Percentiles rank a stretch among this genome's conserved stretches.
These are phyloP conservation scores for Mantis religiosa DNA, from an alignment of 2,888 invertebrate genomes.

Conservation along the genomic window DNA sequence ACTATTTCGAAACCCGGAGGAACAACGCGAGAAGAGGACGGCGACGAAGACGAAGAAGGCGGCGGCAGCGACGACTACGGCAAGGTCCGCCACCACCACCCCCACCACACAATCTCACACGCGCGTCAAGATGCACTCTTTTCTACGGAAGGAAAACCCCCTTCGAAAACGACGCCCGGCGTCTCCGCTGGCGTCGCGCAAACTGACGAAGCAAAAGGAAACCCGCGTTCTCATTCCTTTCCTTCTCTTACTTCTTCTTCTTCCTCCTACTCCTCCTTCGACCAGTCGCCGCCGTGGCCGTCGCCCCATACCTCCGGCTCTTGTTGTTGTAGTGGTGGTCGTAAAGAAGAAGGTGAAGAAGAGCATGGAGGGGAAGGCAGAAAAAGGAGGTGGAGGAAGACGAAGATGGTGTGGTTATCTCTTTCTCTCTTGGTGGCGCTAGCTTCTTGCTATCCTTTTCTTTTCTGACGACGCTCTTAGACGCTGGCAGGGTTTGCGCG, in stretches of 20 bases:
- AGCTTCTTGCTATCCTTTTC: not conserved
- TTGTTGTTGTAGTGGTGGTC: not conserved
- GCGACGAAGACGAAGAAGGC: slow-evolving; percentile 7
- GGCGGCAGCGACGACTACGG: slow-evolving; percentile 3
- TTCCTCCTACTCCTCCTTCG: not conserved
- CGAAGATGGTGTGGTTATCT: not conserved
- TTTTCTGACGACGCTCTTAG: slow-evolving; percentile 18
- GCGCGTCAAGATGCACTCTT: not conserved
- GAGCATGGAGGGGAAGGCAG: not conserved
- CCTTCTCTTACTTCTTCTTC: slow-evolving; percentile 4
- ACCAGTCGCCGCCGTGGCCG: not conserved
- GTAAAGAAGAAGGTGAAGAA: not conserved
- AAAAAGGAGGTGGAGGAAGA: not conserved
- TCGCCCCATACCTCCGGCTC: not conserved
- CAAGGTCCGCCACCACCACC: slow-evolving; percentile 1
- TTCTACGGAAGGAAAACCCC: slow-evolving; percentile 13
- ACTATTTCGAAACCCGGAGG: not conserved
- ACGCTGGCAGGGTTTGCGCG: slow-evolving; percentile 2
- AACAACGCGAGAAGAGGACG: not conserved
- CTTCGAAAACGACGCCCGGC: slow-evolving; percentile 28
- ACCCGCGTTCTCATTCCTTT: slow-evolving; percentile 24
- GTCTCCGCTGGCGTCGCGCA: slow-evolving; percentile 27
- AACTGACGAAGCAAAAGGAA: slow-evolving; percentile 28
- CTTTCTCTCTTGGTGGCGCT: not conserved
- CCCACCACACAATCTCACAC: not conserved